A percentile compares a stretch with the other conserved stretches of the same genome.
phyloP scores from a whole-genome alignment of 92 coral and sea anemone genomes.

The Virgularia gustaviana region DNA sequence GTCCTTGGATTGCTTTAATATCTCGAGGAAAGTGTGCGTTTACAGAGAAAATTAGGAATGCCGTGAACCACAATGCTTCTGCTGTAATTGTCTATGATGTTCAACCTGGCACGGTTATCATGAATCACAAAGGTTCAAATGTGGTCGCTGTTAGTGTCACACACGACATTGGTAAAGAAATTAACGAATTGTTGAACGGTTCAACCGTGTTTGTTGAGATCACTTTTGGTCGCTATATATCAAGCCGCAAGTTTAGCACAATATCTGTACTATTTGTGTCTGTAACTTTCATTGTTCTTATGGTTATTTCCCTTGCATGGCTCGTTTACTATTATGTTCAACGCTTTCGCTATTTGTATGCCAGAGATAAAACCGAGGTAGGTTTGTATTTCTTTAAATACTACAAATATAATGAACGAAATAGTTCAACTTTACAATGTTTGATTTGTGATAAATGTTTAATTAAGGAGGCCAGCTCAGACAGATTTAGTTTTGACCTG shows the following conservation, averaged over 20 bases:
- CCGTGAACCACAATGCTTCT: conserved; percentile 78
- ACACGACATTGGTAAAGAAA: conserved; percentile 57
- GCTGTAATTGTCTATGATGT: conserved; percentile 75
- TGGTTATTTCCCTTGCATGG: conserved; percentile 99
- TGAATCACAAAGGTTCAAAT: conserved; percentile 53
- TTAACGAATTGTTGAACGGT: conserved; percentile 54
- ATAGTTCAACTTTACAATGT: too few species aligned
- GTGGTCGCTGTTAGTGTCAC: conserved; percentile 71
- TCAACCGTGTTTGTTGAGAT: conserved; percentile 67
- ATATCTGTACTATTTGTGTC: conserved; percentile 94
- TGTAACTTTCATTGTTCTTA: conserved; percentile 88
- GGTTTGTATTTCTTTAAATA: too few species aligned
- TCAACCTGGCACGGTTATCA: conserved; percentile 28
- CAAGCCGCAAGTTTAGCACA: conserved; percentile 75
- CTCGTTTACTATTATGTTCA: conserved; percentile 93
- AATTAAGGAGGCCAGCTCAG: too few species aligned
- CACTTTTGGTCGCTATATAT: conserved; percentile 30
- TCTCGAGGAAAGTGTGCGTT: conserved; percentile 73
- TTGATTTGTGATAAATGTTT: background rate
- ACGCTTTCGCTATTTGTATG: conserved; percentile 90
- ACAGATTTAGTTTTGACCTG: too few species aligned
- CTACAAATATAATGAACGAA: too few species aligned
- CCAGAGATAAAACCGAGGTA: conserved; percentile 99
- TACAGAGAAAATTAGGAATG: conserved; percentile 70
- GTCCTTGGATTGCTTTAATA: conserved; percentile 87